These are phyloP conservation scores for Enteromius paludinosus DNA, from an alignment of 2,797 vertebrate genomes.

Conservation along the genomic window DNA sequence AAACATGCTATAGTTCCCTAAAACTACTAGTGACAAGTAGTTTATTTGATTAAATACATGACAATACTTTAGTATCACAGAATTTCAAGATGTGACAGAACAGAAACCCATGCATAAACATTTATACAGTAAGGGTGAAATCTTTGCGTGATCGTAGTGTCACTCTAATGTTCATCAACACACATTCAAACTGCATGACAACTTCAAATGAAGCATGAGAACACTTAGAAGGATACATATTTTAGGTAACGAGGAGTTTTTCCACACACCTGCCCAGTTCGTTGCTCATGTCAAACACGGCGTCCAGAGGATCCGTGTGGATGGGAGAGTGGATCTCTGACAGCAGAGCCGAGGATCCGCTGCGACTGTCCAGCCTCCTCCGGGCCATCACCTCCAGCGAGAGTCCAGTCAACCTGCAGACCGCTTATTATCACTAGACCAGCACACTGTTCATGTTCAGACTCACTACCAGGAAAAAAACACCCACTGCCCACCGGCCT, in stretches of 20 bases:
- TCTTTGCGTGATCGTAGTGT: not conserved
- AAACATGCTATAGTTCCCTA: not conserved
- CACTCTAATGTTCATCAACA: not conserved
- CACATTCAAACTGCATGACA: not conserved
- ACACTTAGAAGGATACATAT: too few relatives aligned
- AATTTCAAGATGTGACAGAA: not conserved
- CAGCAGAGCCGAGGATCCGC: slow-evolving; percentile 82
- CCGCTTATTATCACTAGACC: slow-evolving; percentile 23
- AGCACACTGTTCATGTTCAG: slow-evolving; percentile 32
- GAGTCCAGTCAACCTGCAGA: slow-evolving; percentile 1
- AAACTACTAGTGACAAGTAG: not conserved
- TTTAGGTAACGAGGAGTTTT: not conserved
- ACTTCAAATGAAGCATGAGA: not conserved
- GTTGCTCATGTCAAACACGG: slow-evolving; percentile 83
- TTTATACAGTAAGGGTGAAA: not conserved
- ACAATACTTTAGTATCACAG: not conserved
- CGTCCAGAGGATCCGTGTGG: slow-evolving; percentile 82
- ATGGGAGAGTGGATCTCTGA: slow-evolving; percentile 83
- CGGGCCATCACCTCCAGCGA: slow-evolving; percentile 80
- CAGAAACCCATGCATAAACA: not conserved
- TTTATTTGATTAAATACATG: not conserved
- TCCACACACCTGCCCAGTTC: slow-evolving; percentile 89
- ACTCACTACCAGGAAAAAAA: slow-evolving; percentile 12
- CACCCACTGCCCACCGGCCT: not conserved
- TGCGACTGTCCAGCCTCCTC: slow-evolving; percentile 86